These are phyloP conservation scores for Sternotherus odoratus DNA, from an alignment of 2,797 vertebrate genomes.

Conservation along the genomic window DNA sequence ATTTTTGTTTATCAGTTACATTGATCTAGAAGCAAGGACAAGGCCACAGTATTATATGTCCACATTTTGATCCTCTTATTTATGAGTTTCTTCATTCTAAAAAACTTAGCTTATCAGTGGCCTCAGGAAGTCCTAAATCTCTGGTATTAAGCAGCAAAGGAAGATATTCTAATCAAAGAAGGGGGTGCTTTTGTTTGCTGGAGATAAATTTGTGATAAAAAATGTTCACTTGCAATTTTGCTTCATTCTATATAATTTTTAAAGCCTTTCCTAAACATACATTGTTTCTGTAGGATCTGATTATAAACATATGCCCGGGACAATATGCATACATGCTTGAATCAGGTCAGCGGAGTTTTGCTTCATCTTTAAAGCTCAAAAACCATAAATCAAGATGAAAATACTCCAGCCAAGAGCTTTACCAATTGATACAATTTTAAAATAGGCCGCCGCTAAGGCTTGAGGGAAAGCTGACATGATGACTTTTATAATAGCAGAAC, in stretches of 20 bases:
- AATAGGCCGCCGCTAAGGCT: conserved; percentile 80
- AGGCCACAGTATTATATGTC: conserved; percentile 23
- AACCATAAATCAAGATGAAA: conserved; percentile 87
- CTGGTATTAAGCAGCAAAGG: conserved; percentile 35
- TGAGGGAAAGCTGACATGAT: conserved; percentile 85
- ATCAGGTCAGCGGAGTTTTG: conserved; percentile 57
- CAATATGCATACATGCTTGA: background rate
- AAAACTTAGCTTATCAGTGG: conserved; percentile 34
- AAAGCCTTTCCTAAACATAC: background rate
- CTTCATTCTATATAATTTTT: conserved; percentile 35
- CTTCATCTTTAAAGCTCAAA: conserved; percentile 77
- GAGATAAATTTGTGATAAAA: conserved; percentile 38
- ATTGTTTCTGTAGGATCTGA: conserved; percentile 36
- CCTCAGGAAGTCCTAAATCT: conserved; percentile 60
- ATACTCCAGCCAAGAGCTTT: conserved; percentile 83
- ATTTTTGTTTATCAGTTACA: conserved; percentile 57
- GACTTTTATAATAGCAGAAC: conserved; percentile 88
- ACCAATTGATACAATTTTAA: conserved; percentile 85
- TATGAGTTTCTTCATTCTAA: conserved; percentile 56
- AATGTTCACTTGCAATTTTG: conserved; percentile 12
- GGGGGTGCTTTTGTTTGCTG: background rate
- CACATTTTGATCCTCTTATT: conserved; percentile 29
- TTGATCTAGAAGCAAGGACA: conserved; percentile 45
- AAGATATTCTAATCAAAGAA: conserved; percentile 41
- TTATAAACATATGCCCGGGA: conserved; percentile 63